Base-by-base conservation (phyloP, 2,113 vertebrate species). In the Grammomys dolichurus region DNA sequence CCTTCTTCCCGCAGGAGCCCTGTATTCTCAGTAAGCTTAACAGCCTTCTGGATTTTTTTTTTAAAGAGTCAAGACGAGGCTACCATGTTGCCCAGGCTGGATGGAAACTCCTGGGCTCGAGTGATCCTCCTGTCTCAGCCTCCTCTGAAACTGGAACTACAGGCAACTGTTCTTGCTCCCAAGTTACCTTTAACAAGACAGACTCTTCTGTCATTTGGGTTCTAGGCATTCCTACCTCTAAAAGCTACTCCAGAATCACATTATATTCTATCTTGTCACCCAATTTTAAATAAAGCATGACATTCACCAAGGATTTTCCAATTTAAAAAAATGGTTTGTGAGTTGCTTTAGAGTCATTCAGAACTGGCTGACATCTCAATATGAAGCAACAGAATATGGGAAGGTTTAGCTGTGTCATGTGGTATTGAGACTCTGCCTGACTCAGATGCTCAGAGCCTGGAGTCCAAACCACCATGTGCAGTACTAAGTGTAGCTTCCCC, bases 151-250 rank as follows among this genome's bases (percentile, higher is more conserved):
- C 51, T 81, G 75, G 5, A 24, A 33, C 40, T 16, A 19, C 14
- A 81, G 51, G 33, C 4, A 36, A 4, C 11, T 16, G 5, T 4
- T n/a, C 3, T 17, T 28, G 33, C 9, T 1, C 11, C 16, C 31
- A 69, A 33, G 22, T 63, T 63, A 6, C 43, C 7, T n/a, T 94
- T 80, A 88, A 82, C n/a, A 51, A 94, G 48, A 92, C 36, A 9
- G 33, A 81, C 31, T 94, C 28, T 70, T 90, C 73, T 58, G 46
- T 85, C 70, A 22, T 58, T 51, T 78, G 46, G 6, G n/a, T 84
- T 93, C 43, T 70, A 91, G 54, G 33, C 46, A 91, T 96, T 96
- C 94, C 75, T 92, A 77, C 63, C 54, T 90, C 24, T 73, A 81
- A 46, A 70, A 58, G 16, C 40, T 67, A 76, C 56, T 73, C 20